phyloP scores from a whole-genome alignment of 2,888 invertebrate genomes.

The Cataglyphis albicans region DNA sequence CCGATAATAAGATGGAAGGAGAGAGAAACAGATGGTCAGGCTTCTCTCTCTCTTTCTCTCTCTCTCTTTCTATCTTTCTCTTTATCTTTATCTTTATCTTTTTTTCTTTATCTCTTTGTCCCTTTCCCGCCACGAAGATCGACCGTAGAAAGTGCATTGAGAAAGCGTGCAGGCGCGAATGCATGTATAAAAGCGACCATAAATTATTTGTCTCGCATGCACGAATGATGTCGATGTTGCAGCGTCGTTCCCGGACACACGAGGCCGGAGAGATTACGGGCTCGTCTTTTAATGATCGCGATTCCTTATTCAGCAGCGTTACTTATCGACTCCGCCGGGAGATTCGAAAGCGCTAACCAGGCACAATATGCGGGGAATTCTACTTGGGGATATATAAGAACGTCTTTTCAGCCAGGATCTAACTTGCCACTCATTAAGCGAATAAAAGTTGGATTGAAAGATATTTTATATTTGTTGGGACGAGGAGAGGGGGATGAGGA shows the following conservation, averaged over 20 bases:
- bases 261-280: slow-evolving; percentile 50
- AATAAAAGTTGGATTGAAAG: neutral
- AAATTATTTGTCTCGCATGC: slow-evolving; percentile 80
- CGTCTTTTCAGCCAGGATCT: neutral
- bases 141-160: slow-evolving; percentile 84
- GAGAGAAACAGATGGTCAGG: slow-evolving; percentile 27
- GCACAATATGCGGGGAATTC: neutral
- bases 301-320: slow-evolving; percentile 43
- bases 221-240: slow-evolving; percentile 16
- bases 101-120: neutral
- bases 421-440: neutral
- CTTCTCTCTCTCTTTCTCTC: neutral
- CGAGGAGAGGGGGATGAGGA: neutral
- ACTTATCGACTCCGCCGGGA: slow-evolving; percentile 31
- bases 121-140: slow-evolving; percentile 71
- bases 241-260: slow-evolving; percentile 43
- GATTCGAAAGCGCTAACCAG: slow-evolving; percentile 45
- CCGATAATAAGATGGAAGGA: slow-evolving; percentile 26
- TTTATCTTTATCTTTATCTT: too few species aligned
- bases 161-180: slow-evolving; percentile 80
- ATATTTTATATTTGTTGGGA: neutral
- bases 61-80: neutral
- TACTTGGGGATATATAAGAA: slow-evolving; percentile 9
- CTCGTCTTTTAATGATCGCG: slow-evolving; percentile 58
- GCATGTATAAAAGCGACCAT: slow-evolving; percentile 80